Evolutionary conservation across 2,888 invertebrate species (phyloP), one percentile per base, ranked within the genome.

Genomic region (Tachina fera): DNA sequence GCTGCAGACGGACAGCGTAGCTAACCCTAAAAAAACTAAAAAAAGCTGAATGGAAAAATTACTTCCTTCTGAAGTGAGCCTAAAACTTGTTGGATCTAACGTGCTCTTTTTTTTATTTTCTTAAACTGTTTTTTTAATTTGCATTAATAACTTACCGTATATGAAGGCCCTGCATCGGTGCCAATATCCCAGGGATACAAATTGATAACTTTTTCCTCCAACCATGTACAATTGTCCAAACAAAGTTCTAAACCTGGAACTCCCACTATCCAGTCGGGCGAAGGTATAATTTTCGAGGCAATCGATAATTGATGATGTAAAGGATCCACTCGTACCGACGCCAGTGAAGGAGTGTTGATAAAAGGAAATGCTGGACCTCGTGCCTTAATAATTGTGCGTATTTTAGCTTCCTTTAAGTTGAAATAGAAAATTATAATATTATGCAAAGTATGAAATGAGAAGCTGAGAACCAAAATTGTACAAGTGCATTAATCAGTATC

Each of bases 261-360:
- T 1, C 99, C 99, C 2, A 98, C 96, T 76, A 98, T 96, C 99
- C 99, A 99, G 93, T 99, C 99, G 0, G 99, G 99, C 0, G 98
- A 98, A 0, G 99, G 99, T 70, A 97, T 97, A 82, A 99, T 95
- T 96, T 98, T 99, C 2, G 98, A 97, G 0, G 98, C 97, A 41
- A 99, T 94, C 0, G 99, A 99, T 89, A 99, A 95, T 80, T 99
- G 94, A 91, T 99, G 99, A 91, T 99, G 97, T 77, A 95, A 95
- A 63, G 96, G 96, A 93, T 99, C 98, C 1, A 98, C 98, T 71
- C 98, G 94, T 92, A 98, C 98, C 14, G 97, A 96, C 79, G 95
- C 98, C 92, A 95, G 96, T 74, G 95, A 97, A 93, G 95, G 96
- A 0, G 97, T 96, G 68, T 96, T 97, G 5, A 98, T 96, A 88